Evolutionary conservation across 2,113 vertebrate genomes (phyloP).

Genomic region (Jaculus jaculus): DNA sequence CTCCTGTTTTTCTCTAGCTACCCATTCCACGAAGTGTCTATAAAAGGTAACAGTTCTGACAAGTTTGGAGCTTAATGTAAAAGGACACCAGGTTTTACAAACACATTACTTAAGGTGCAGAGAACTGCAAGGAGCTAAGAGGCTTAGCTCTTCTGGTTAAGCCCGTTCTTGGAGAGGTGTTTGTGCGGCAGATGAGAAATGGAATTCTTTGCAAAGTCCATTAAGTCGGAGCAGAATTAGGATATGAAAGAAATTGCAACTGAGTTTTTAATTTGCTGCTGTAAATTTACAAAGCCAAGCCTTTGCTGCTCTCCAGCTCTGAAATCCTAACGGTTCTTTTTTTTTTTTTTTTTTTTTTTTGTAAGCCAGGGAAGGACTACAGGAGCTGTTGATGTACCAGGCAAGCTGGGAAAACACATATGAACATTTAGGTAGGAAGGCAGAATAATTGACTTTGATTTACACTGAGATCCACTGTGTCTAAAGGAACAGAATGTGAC

Average conservation of each 20-base stretch:
- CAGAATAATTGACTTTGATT: not conserved
- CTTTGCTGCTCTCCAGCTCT: not conserved
- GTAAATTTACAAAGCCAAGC: slow-evolving; percentile 44
- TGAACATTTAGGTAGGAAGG: not conserved
- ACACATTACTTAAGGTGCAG: slow-evolving; percentile 55
- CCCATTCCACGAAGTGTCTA: not conserved
- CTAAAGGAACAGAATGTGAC: not conserved
- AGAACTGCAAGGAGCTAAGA: slow-evolving; percentile 1
- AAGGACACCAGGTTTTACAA: slow-evolving; percentile 21
- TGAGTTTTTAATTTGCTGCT: slow-evolving; percentile 52
- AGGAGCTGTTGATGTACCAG: not conserved
- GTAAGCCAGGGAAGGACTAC: not conserved
- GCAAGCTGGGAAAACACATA: not conserved
- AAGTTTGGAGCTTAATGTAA: slow-evolving; percentile 22
- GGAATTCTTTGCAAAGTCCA: slow-evolving; percentile 43
- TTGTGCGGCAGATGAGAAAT: slow-evolving; percentile 37
- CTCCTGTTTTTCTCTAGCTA: slow-evolving; percentile 12
- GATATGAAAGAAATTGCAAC: slow-evolving; percentile 40
- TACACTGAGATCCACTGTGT: not conserved
- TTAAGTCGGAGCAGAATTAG: slow-evolving; percentile 55
- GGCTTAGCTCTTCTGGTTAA: slow-evolving; percentile 52
- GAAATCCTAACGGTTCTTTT: slow-evolving; percentile 31
- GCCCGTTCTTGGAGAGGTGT: slow-evolving; percentile 34
- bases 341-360: no score
- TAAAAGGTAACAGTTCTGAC: slow-evolving; percentile 44